Percentiles rank a stretch among this genome's conserved stretches.
Evolutionary conservation across 2,888 invertebrate species (phyloP).

Genomic region (Orchesellides sinensis): DNA sequence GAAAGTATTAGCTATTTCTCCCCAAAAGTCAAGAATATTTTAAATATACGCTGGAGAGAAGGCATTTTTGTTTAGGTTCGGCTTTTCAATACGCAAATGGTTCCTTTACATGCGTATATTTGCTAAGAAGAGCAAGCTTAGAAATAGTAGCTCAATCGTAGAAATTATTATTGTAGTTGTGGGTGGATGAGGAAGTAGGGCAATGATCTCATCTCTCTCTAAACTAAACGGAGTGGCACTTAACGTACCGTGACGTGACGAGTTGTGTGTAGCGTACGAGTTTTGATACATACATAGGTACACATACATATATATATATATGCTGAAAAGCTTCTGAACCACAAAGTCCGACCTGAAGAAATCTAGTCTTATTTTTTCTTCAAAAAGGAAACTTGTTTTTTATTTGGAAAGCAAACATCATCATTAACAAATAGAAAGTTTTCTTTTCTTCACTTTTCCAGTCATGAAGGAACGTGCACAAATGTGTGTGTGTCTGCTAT

Average conservation of each 20-base stretch:
- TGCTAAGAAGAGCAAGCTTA: background rate
- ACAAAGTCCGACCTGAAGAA: too few species aligned
- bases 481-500: too few species aligned
- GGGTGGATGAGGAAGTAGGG: slow-evolving; percentile 17
- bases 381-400: background rate
- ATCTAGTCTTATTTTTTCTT: background rate
- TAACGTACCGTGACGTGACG: slow-evolving; percentile 16
- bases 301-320: too few species aligned
- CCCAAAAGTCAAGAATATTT: too few species aligned
- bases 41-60: background rate
- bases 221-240: background rate
- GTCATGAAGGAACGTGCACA: too few species aligned
- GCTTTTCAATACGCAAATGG: background rate
- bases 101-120: background rate
- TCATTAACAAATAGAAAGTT: background rate
- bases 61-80: background rate
- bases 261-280: too few species aligned
- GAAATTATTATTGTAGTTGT: slow-evolving; percentile 11
- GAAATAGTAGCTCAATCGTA: background rate
- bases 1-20: background rate
- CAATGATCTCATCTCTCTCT: slow-evolving; percentile 18
- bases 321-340: too few species aligned
- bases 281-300: too few species aligned
- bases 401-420: slow-evolving; percentile 13
- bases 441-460: background rate